phyloP scores from a whole-genome alignment of 2,113 vertebrate genomes.

The Otus sunia region DNA sequence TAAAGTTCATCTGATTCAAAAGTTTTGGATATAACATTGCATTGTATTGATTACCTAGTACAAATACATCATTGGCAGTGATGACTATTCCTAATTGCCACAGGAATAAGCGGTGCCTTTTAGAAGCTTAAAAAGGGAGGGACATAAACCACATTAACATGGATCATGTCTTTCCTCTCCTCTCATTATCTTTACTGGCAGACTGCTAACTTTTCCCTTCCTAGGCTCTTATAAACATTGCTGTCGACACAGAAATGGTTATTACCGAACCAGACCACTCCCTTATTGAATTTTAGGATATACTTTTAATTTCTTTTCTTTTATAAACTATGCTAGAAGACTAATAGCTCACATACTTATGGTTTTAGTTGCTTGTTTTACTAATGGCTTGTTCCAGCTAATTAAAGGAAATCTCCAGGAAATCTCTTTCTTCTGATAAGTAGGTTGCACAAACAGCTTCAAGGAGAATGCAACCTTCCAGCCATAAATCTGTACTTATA shows the following conservation, averaged over 20 bases:
- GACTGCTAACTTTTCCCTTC: background rate
- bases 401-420: constrained; percentile 58
- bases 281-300: background rate
- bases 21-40: background rate
- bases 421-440: constrained; percentile 45
- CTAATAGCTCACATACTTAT: background rate
- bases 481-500: background rate
- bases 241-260: background rate
- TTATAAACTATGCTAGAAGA: background rate
- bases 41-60: background rate
- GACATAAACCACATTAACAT: background rate
- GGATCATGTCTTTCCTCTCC: background rate
- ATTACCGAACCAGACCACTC: background rate
- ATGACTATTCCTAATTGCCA: background rate
- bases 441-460: constrained; percentile 56
- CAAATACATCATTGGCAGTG: background rate
- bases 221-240: background rate
- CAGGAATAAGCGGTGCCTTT: background rate
- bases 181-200: background rate
- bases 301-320: background rate
- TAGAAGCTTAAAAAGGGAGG: background rate
- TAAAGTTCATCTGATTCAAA: background rate
- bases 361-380: constrained; percentile 45
- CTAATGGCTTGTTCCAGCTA: constrained; percentile 27
- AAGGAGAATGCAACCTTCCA: constrained; percentile 49